Conservation (phyloP, 2,113 vertebrate species). For the Numenius arquata region DNA sequence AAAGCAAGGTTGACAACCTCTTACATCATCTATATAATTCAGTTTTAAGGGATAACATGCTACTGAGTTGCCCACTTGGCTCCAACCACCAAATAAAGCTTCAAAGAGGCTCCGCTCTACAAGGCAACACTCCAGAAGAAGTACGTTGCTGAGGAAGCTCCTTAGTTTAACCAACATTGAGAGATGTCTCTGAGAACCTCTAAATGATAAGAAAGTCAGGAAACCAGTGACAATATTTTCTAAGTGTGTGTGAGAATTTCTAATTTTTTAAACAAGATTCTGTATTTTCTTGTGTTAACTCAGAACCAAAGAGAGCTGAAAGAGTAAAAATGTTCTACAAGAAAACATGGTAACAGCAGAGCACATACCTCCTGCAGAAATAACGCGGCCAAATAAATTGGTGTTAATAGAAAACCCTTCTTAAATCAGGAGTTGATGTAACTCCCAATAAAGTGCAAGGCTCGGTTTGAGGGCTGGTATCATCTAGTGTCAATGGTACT, state of each 20-base stretch:
- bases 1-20: background rate
- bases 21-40: background rate
- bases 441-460: background rate
- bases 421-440: background rate
- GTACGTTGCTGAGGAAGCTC: background rate
- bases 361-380: rapidly evolving
- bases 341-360: background rate
- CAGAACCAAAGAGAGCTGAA: background rate
- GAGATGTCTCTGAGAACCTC: background rate
- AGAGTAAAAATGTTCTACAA: background rate
- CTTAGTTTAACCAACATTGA: background rate
- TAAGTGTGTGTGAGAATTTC: rapidly evolving
- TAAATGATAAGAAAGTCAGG: background rate
- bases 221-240: background rate
- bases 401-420: background rate
- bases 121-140: background rate
- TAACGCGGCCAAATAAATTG: background rate
- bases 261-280: background rate
- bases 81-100: background rate
- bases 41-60: background rate
- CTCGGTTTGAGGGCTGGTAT: background rate
- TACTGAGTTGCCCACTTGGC: background rate
- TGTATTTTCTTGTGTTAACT: background rate
- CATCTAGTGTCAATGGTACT: background rate
- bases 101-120: background rate